phyloP scores from a whole-genome alignment of 2,113 vertebrate genomes.

The Choloepus hoffmanni region DNA sequence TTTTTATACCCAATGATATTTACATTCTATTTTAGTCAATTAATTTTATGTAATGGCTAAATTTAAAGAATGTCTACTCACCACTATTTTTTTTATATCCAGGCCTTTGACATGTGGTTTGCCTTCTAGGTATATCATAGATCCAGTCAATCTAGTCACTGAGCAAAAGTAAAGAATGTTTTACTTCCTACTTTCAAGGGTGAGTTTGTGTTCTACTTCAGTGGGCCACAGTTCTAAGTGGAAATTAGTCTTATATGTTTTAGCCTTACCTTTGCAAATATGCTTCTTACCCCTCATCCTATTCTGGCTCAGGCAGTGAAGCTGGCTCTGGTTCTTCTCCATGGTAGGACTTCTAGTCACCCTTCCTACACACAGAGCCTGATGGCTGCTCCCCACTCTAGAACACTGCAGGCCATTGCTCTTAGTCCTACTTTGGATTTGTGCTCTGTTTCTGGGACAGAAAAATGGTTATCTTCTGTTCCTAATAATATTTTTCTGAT shows the following conservation, averaged over 20 bases:
- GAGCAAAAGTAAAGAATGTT: too few species aligned
- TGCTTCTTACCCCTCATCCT: neutral
- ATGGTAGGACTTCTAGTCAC: neutral
- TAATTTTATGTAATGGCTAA: too few species aligned
- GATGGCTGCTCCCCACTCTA: neutral
- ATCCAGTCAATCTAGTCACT: too few species aligned
- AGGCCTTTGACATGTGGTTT: too few species aligned
- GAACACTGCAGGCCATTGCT: neutral
- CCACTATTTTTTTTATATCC: too few species aligned
- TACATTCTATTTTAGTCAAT: too few species aligned
- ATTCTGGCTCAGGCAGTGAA: neutral
- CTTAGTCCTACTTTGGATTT: neutral
- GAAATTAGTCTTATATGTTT: neutral
- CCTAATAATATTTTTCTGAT: neutral
- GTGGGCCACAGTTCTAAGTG: neutral
- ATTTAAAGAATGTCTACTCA: too few species aligned
- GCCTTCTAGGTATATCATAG: too few species aligned
- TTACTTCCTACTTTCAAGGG: neutral
- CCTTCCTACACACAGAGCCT: neutral
- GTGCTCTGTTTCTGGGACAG: neutral
- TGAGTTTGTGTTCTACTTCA: neutral
- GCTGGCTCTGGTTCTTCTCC: neutral
- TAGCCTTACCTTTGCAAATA: neutral
- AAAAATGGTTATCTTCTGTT: neutral
- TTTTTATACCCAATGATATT: too few species aligned